Evolutionary conservation across 92 coral and sea anemone genomes (phyloP).

Genomic region (Paramuricea clavata): DNA sequence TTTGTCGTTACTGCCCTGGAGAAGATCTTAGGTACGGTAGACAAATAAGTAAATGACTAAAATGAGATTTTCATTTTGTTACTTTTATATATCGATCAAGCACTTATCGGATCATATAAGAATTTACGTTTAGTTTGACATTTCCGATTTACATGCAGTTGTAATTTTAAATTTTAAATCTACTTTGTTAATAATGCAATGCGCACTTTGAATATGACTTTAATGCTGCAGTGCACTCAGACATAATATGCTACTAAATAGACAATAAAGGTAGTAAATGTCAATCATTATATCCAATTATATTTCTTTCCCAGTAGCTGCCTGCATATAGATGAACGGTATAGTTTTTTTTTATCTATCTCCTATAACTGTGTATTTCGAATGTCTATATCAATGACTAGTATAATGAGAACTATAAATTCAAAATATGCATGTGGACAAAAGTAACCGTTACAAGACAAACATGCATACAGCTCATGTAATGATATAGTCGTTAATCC

Average conservation of each 20-base stretch:
- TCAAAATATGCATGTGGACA: background rate
- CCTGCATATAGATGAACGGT: background rate
- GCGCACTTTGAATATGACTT: background rate
- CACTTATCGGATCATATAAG: background rate
- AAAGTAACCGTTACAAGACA: conserved; percentile 3
- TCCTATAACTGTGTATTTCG: too few relatives aligned
- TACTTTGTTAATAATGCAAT: background rate
- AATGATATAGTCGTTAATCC: background rate
- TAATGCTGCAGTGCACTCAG: background rate
- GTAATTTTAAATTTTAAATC: background rate
- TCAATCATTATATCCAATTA: background rate
- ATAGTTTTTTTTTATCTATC: too few relatives aligned
- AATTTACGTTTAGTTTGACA: background rate
- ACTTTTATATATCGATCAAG: background rate
- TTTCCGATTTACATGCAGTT: background rate
- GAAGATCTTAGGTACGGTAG: too few relatives aligned
- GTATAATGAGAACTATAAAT: too few relatives aligned
- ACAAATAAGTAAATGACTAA: too few relatives aligned
- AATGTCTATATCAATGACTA: too few relatives aligned
- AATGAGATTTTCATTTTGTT: background rate
- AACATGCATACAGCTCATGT: background rate
- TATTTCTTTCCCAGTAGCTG: background rate
- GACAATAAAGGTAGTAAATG: background rate
- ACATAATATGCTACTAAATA: background rate
- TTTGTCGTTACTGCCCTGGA: too few relatives aligned